Base-by-base conservation (phyloP, 2,888 invertebrate genomes). In the Lasioglossum pauxillum region DNA sequence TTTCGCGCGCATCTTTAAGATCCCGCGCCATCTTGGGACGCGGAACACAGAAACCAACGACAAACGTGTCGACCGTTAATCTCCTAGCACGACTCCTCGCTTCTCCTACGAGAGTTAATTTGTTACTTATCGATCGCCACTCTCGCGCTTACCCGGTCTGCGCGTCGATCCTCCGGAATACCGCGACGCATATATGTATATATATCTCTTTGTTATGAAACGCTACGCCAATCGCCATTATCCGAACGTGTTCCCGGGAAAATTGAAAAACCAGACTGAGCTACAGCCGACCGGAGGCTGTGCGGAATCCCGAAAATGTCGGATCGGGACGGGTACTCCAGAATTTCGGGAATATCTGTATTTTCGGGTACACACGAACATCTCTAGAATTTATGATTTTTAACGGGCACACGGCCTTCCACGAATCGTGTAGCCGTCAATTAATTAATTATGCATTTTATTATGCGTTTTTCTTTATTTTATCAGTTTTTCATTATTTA, bases 1-100 rank as follows among this genome's bases (percentile, higher is more conserved):
- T 38, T 38, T 69, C 69, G 88, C 88, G 88, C 87, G 87, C 87
- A 87, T 87, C 87, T 87, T 87, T 67, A 78, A 86, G 87, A 87
- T 64, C 60, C 49, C 57, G 74, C 75, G 87, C 87, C 87, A 87
- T 83, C 41, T 87, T 83, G 85, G 23, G 38, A 41, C 27, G 31
- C 27, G 72, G 38, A 27, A 69, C 57, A 23, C 27, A 46, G 35
- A 73, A 72, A 49, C 85, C 44, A 75, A 44, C 78, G 44, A 79
- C 67, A 69, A 80, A 67, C 12, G 19, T n/a, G 71, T n/a, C n/a
- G 71, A 41, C 38, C 71, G 71, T 41, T 71, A 38, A 69, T 69
- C 69, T 64, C 64, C 64, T 60, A 35, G 64, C 12, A 44, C 64
- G 64, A 16, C 64, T 27, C n/a, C 27, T 31, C 27, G 27, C 19